phyloP scores from a whole-genome alignment of 2,888 invertebrate genomes.

The Ennomos fuscantarius region DNA sequence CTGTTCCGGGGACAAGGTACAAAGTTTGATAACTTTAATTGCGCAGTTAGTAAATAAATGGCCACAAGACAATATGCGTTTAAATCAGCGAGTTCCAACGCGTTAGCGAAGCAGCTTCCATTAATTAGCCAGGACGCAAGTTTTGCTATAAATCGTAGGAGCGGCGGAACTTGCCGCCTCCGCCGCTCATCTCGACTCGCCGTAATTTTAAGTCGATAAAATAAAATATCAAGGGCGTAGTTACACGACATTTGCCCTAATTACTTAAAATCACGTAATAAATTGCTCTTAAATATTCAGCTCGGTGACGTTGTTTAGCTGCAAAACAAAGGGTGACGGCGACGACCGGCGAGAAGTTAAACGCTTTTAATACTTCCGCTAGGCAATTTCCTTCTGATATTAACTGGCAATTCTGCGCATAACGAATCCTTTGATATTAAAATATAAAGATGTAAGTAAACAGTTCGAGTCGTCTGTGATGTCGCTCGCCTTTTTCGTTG shows the following conservation, averaged over 20 bases:
- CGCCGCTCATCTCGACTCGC: slow-evolving; percentile 68
- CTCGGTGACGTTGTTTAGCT: slow-evolving; percentile 62
- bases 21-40: slow-evolving; percentile 30
- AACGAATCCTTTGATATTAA: slow-evolving; percentile 58
- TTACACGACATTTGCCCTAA: slow-evolving; percentile 71
- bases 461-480: slow-evolving; percentile 37
- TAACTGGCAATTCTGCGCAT: slow-evolving; percentile 66
- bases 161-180: slow-evolving; percentile 74
- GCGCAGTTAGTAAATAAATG: slow-evolving; percentile 47
- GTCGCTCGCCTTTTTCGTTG: slow-evolving; percentile 45
- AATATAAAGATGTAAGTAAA: slow-evolving; percentile 47
- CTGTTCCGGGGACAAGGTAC: not conserved
- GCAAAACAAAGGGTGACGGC: slow-evolving; percentile 69
- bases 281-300: slow-evolving; percentile 73
- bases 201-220: slow-evolving; percentile 81
- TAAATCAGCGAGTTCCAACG: slow-evolving; percentile 70
- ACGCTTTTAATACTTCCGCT: slow-evolving; percentile 67
- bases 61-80: slow-evolving; percentile 68
- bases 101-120: slow-evolving; percentile 74
- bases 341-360: slow-evolving; percentile 63
- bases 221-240: slow-evolving; percentile 76
- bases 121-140: slow-evolving; percentile 82
- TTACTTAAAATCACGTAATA: slow-evolving; percentile 76
- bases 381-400: slow-evolving; percentile 64
- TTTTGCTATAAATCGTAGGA: slow-evolving; percentile 81